Conservation (phyloP, 2,888 invertebrate genomes). For the Mesochorus sp. region DNA sequence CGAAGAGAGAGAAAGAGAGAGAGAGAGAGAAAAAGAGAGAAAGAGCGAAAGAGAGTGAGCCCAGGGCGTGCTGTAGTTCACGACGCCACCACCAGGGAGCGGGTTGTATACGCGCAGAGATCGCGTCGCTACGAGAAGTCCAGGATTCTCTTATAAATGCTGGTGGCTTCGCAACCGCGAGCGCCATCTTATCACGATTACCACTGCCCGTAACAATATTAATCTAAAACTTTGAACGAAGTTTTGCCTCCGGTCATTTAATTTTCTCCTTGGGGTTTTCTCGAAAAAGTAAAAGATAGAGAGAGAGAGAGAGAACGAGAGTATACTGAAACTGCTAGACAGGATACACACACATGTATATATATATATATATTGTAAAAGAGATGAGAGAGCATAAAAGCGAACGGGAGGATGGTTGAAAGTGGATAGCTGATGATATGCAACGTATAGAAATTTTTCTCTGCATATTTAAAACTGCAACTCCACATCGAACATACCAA, state of each 20-base stretch:
- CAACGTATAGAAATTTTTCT: constrained; percentile 36
- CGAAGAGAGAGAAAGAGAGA: not conserved
- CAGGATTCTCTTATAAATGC: constrained; percentile 31
- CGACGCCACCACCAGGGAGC: constrained; percentile 3
- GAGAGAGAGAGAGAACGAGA: constrained; percentile 9
- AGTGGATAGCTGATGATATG: constrained; percentile 38
- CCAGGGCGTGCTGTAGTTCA: constrained; percentile 7
- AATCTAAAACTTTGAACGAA: constrained; percentile 74
- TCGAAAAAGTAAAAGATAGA: constrained; percentile 49
- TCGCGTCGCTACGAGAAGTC: constrained; percentile 9
- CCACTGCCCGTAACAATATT: constrained; percentile 73
- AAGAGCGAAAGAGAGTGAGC: not conserved
- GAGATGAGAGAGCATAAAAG: constrained; percentile 30
- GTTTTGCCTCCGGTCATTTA: constrained; percentile 71
- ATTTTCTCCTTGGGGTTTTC: constrained; percentile 67
- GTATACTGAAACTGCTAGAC: constrained; percentile 10
- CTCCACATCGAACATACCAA: not conserved
- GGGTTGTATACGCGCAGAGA: not conserved
- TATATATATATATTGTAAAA: no score
- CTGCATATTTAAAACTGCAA: constrained; percentile 25
- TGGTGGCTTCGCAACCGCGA: constrained; percentile 32
- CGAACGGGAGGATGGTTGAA: constrained; percentile 39
- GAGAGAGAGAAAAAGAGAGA: not conserved
- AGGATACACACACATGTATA: constrained; percentile 1
- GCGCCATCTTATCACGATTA: constrained; percentile 73